Conservation (phyloP, 2,113 vertebrate species). For the Cisticola juncidis region DNA sequence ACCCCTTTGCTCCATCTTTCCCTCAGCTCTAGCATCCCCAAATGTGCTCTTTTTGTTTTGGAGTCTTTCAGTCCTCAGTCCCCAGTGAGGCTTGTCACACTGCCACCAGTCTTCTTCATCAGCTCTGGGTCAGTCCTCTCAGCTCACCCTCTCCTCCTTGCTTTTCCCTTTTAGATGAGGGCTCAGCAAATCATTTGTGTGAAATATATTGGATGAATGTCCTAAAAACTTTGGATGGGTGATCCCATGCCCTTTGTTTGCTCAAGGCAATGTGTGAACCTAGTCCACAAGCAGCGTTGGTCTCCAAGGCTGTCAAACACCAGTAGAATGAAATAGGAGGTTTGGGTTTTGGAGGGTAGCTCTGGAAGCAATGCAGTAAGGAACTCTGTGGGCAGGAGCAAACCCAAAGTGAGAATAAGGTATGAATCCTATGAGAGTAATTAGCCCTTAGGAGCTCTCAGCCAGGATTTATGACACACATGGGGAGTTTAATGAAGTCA, state of each 20-base stretch:
- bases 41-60: background rate
- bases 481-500: background rate
- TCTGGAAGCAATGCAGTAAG: background rate
- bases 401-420: background rate
- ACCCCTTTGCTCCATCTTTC: background rate
- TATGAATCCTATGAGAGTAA: background rate
- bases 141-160: background rate
- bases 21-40: background rate
- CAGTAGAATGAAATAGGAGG: fast-evolving
- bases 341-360: background rate
- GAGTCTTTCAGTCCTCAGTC: background rate
- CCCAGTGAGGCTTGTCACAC: background rate
- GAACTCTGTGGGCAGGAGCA: background rate
- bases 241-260: background rate
- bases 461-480: background rate
- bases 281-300: background rate
- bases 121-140: background rate
- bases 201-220: background rate
- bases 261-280: background rate
- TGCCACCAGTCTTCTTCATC: background rate
- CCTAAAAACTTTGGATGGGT: background rate
- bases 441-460: background rate
- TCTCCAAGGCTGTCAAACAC: background rate
- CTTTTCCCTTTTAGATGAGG: background rate
- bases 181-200: background rate